phyloP scores from a whole-genome alignment of 1,140 invertebrate species.

The Daktulosphaira vitifoliae region DNA sequence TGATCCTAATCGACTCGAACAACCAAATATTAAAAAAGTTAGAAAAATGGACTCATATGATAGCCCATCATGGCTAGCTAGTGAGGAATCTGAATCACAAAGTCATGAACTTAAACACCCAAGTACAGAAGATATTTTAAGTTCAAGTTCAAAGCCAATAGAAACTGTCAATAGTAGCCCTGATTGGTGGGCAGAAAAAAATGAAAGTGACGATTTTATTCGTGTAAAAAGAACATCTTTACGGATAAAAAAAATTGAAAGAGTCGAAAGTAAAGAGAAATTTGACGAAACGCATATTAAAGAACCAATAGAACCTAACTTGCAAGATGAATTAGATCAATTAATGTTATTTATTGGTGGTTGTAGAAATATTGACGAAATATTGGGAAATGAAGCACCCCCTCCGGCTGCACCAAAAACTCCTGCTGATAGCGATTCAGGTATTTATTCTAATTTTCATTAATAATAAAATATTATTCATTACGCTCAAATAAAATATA shows the following conservation, averaged over 20 bases:
- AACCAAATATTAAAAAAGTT: background rate
- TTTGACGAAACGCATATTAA: too few species aligned
- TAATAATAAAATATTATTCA: too few species aligned
- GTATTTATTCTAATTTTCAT: background rate
- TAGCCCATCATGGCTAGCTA: slow-evolving; percentile 52
- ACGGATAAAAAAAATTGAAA: slow-evolving; percentile 20
- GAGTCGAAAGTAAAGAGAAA: background rate
- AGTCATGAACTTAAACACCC: background rate
- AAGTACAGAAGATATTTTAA: background rate
- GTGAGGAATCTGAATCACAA: slow-evolving; percentile 13
- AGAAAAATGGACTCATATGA: slow-evolving; percentile 60
- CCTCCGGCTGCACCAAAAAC: slow-evolving; percentile 37
- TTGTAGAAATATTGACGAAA: slow-evolving; percentile 73
- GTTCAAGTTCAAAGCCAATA: background rate
- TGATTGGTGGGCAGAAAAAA: slow-evolving; percentile 8
- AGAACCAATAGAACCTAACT: slow-evolving; percentile 19
- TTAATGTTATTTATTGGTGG: slow-evolving; percentile 60
- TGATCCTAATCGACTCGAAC: background rate
- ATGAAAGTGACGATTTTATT: background rate
- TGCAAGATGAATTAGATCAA: slow-evolving; percentile 40
- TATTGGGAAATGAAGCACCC: slow-evolving; percentile 52
- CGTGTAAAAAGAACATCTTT: background rate
- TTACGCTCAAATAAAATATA: background rate
- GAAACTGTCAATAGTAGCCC: slow-evolving; percentile 10
- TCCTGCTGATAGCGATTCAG: slow-evolving; percentile 26